Base-by-base conservation (phyloP, 2,113 vertebrate genomes). In the Mormyrus iriodes region DNA sequence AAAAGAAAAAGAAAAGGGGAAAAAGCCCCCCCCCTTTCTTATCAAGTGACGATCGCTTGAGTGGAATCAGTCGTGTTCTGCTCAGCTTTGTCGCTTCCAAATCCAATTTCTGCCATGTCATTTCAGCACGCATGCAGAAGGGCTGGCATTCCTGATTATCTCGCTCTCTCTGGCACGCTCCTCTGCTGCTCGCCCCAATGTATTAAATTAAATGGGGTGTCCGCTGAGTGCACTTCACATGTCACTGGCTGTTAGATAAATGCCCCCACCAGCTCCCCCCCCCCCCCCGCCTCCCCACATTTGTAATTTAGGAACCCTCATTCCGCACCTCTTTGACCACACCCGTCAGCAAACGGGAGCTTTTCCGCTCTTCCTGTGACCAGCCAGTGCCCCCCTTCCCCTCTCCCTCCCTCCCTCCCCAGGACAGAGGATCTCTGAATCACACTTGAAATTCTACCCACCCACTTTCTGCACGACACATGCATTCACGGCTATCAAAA, bases 181-280 rank as follows among this genome's bases (percentile, higher is more conserved):
- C 89, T 91, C 96, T 93, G 94, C 91, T 93, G 95, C 93, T 95
- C 94, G 95, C 93, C 95, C 94, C 95, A 95, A 96, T 96, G 95
- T 97, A 97, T 98, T 97, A 97, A 97, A 97, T 97, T 97, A 97
- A 98, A 97, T 96, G 97, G 97, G 97, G 96, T 97, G 97, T 97
- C 97, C 97, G 96, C 96, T 95, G 95, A 90, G 96, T 96, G 95
- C 95, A 94, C 95, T 82, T 89, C 88, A 82, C 88, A 89, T 49
- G 88, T 58, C 88, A 89, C 88, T 89, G 88, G 76, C 88, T 83
- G 31, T 89, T 89, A 89, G 88, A 89, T 89, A 89, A 84, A 95
- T 95, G 96, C 95, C 92, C 95, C 44, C 88, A 3, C 46, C 89
- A 94, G 92, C 95, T 93, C 92, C 89, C 73, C 93, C 93, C 94